Evolutionary conservation across 2,888 invertebrate genomes (phyloP).

Genomic region (Drosophila nigricruria): DNA sequence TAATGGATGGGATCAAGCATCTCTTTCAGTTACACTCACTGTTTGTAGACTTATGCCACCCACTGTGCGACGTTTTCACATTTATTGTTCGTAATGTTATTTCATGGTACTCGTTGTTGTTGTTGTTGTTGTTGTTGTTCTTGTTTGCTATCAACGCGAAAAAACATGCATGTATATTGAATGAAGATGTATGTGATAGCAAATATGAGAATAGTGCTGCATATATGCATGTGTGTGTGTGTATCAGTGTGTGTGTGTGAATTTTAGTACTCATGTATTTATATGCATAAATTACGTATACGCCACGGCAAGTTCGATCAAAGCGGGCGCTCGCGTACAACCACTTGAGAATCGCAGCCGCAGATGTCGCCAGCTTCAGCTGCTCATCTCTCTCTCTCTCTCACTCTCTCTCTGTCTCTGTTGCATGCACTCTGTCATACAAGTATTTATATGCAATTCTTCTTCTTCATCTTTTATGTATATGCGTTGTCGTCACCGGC

Average conservation of each 20-base stretch:
- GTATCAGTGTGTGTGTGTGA: conserved; percentile 13
- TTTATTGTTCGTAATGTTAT: conserved; percentile 66
- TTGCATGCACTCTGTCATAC: conserved; percentile 18
- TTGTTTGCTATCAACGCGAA: conserved; percentile 43
- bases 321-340: conserved; percentile 53
- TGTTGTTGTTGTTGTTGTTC: conserved; percentile 16
- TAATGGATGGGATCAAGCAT: conserved; percentile 13
- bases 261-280: conserved; percentile 40
- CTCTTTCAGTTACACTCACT: conserved; percentile 6
- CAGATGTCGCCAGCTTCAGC: conserved; percentile 12
- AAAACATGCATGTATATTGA: conserved; percentile 52
- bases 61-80: conserved; percentile 32
- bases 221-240: conserved; percentile 4
- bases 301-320: conserved; percentile 71
- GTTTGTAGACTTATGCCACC: conserved; percentile 23
- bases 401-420: neutral
- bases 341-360: conserved; percentile 63
- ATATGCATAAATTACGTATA: conserved; percentile 74
- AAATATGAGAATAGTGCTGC: conserved; percentile 38
- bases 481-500: conserved; percentile 70
- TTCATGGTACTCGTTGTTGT: conserved; percentile 49
- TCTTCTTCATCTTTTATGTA: conserved; percentile 79
- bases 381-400: neutral
- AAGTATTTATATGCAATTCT: conserved; percentile 78
- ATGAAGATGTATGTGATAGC: conserved; percentile 63